Evolutionary conservation across 1,140 invertebrate genomes (phyloP), one percentile per base, ranked within the genome.

Genomic region (Melitaea cinxia): DNA sequence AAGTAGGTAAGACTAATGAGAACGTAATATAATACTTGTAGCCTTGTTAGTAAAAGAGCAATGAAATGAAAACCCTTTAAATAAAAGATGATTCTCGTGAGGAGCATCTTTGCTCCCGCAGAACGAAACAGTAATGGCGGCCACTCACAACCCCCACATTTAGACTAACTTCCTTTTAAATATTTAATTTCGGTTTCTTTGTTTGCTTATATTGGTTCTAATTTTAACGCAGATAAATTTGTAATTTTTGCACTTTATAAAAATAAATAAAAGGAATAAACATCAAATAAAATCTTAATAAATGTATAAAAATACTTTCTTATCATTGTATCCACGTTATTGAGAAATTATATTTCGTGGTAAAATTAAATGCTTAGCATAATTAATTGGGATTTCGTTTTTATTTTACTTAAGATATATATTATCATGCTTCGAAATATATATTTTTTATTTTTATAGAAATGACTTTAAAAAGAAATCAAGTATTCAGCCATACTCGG

Each of bases 61-160:
- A 69, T 69, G 62, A 65, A 78, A 78, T 76, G 72, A 80, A 82
- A 77, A 61, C 65, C 73, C 62, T 74, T 57, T 81, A 80, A 78
- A 82, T 82, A 83, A 80, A 85, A 80, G 72, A 83, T 85, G 69
- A 65, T 65, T 73, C 76, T 70, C 72, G 58, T 73, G 76, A 77
- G 68, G 62, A 73, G 68, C 63, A 73, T 67, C 73, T 65, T 65
- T 65, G 66, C 64, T 68, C 60, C 70, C 58, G 65, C 68, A 65
- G 72, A 82, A 78, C 59, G 70, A 60, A 70, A 60, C 73, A 57
- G 70, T 78, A 78, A 82, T 78, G 76, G 75, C 72, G 39, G 72
- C 72, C 76, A 72, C 78, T 82, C 70, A 69, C 52, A 71, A 65
- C 71, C 57, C 62, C 61, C 62, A 60, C 72, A 66, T 73, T 76